These are phyloP conservation scores for Erythrolamprus reginae DNA, from an alignment of 2,113 vertebrate genomes.

Conservation along the genomic window DNA sequence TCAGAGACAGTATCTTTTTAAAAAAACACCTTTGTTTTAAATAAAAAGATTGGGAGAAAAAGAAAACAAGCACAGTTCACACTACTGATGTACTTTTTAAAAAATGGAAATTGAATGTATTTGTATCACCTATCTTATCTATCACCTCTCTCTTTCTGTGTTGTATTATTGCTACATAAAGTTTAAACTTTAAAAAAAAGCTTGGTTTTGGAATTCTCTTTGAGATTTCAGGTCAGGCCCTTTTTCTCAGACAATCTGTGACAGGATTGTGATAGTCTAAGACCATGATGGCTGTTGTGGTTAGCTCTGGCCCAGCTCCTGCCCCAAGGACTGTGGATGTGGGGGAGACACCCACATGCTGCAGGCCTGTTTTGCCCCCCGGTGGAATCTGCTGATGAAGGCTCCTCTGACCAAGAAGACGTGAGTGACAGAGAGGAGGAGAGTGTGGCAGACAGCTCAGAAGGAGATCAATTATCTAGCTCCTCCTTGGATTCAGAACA, in stretches of 20 bases:
- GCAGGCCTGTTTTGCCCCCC: no score
- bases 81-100: not conserved
- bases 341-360: no score
- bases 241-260: not conserved
- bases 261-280: not conserved
- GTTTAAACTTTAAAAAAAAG: not conserved
- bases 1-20: not conserved
- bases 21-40: not conserved
- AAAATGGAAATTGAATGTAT: not conserved
- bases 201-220: not conserved
- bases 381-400: no score
- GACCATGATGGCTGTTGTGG: no score
- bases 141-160: not conserved
- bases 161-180: not conserved
- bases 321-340: no score
- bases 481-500: no score
- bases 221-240: not conserved
- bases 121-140: not conserved
- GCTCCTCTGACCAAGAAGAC: no score
- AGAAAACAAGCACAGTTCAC: not conserved
- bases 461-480: no score
- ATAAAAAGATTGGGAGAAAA: not conserved
- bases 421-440: no score
- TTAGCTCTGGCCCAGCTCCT: no score
- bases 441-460: no score